These are phyloP conservation scores for Drosophila kepulauana DNA, from an alignment of 1,140 invertebrate genomes.

Conservation along the genomic window DNA sequence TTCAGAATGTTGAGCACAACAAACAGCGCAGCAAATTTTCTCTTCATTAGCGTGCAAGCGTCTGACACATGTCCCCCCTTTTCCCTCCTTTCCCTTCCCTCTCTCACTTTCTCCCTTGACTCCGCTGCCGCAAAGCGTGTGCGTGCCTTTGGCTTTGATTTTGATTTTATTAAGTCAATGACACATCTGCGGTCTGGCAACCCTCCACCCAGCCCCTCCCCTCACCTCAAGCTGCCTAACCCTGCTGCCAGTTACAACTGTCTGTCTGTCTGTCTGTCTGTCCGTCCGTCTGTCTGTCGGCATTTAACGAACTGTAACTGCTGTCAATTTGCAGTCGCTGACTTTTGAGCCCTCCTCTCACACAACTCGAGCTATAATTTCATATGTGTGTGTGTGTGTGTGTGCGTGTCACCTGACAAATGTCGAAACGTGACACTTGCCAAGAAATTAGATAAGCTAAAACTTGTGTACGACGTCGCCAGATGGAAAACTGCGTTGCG, in stretches of 20 bases:
- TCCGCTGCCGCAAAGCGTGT: constrained; percentile 62
- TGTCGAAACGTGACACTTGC: constrained; percentile 83
- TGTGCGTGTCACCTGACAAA: constrained; percentile 75
- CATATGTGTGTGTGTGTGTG: constrained; percentile 28
- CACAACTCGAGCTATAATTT: constrained; percentile 71
- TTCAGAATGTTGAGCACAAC: constrained; percentile 15
- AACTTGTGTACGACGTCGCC: constrained; percentile 49
- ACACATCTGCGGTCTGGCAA: constrained; percentile 77
- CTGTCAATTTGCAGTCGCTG: constrained; percentile 82
- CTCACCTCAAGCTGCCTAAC: neutral
- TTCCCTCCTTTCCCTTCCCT: neutral
- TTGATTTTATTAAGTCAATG: constrained; percentile 84
- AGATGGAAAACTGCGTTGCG: constrained; percentile 26
- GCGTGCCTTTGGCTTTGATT: constrained; percentile 82
- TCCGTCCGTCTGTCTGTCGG: constrained; percentile 40
- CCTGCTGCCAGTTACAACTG: neutral
- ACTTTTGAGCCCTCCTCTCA: constrained; percentile 72
- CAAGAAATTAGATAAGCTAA: constrained; percentile 82
- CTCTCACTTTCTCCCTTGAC: neutral
- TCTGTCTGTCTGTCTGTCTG: constrained; percentile 12
- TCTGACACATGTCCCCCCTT: constrained; percentile 16
- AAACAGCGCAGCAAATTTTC: constrained; percentile 70
- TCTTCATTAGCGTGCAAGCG: constrained; percentile 69
- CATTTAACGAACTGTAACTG: constrained; percentile 83
- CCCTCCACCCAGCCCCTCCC: constrained; percentile 5